Conservation (phyloP, 2,113 vertebrate species). For the Oriolus oriolus region DNA sequence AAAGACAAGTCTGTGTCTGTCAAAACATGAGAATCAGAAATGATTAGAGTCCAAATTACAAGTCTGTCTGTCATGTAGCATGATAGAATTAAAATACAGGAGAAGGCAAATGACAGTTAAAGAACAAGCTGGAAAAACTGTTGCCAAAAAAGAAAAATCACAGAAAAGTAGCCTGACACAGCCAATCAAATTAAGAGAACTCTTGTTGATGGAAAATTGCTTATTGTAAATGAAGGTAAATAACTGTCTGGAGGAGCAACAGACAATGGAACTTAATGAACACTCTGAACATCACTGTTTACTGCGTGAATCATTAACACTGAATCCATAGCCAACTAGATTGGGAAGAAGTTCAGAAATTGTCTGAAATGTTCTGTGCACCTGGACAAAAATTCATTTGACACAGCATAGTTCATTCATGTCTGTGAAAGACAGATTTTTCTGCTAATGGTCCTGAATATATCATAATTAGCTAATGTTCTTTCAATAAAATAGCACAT, state of each 20-base stretch:
- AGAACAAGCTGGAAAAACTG: slow-evolving; percentile 43
- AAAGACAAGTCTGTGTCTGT: slow-evolving; percentile 57
- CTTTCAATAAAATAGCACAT: neutral
- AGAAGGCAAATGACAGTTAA: slow-evolving; percentile 56
- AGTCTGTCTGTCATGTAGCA: slow-evolving; percentile 60
- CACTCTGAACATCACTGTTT: slow-evolving; percentile 5
- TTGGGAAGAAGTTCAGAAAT: neutral
- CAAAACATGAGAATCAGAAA: slow-evolving; percentile 64
- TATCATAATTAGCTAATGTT: neutral
- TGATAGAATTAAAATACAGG: slow-evolving; percentile 59
- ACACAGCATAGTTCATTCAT: neutral
- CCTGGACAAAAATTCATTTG: neutral
- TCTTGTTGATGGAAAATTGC: neutral
- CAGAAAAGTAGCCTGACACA: neutral
- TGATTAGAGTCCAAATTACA: slow-evolving; percentile 67
- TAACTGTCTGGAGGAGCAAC: neutral
- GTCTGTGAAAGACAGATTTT: neutral
- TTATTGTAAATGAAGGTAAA: slow-evolving; percentile 15
- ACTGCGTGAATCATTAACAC: neutral
- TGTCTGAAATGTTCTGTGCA: neutral
- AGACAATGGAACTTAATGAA: slow-evolving; percentile 21
- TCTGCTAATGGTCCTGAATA: neutral
- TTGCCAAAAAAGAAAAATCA: slow-evolving; percentile 18
- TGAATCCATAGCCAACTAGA: neutral
- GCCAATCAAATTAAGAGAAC: neutral